Evolutionary conservation across 2,113 vertebrate genomes (phyloP), one percentile per base, ranked within the genome.

Genomic region (Heterochromis multidens): DNA sequence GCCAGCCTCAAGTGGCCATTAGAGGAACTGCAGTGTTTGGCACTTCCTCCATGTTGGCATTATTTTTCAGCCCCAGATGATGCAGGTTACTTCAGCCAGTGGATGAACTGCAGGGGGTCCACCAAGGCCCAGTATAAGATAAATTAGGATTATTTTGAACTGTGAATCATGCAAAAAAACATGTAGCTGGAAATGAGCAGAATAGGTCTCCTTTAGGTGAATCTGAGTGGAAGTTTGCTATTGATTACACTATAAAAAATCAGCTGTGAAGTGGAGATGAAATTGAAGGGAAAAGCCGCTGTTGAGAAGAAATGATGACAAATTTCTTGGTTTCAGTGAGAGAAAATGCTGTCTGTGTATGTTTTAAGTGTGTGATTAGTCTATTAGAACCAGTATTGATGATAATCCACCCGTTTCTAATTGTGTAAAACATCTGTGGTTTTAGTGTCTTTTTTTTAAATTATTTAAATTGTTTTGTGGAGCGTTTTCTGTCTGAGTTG

Each of bases 311-410:
- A 74, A 74, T 52, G 21, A 52, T n/a, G 46, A 61, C 27, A 2
- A 3, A 62, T 79, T 86, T 63, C 27, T 52, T 33, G 13, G 65
- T 77, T 17, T 80, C 49, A 27, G 58, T 60, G 52, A 70, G 61
- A 80, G 43, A 62, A 62, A 49, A 84, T 43, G n/a, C 23, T 76
- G 70, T 78, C 23, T 8, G 25, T 83, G 40, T 82, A 35, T 82
- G 56, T 86, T 78, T 90, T 57, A 74, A 52, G 82, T 92, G 81
- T 82, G 79, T 86, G 74, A 77, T 67, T 92, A 83, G 87, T 82
- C 37, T 63, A 43, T 88, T 89, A 85, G 91, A 65, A 33, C n/a
- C 43, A 61, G 60, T 81, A 19, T 76, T 58, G 60, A 31, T 87
- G 3, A 84, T 25, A 49, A 57, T 12, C 79, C 33, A 14, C 49